These are phyloP conservation scores for Argyrosomus regius DNA, from an alignment of 2,797 vertebrate genomes.

Conservation along the genomic window DNA sequence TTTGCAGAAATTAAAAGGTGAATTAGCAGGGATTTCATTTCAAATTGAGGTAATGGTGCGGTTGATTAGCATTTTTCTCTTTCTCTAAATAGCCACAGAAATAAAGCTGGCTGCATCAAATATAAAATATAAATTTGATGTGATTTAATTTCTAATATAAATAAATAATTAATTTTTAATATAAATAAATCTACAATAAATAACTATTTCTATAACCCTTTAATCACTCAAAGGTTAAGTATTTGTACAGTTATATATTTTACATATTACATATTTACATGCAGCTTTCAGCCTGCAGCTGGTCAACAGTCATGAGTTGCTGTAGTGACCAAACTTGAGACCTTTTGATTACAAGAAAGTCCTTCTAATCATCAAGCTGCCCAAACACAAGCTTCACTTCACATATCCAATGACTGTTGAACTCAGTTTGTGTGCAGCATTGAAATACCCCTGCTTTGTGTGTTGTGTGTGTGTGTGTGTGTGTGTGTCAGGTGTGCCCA, in stretches of 20 bases:
- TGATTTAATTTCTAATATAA: neutral
- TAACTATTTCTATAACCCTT: neutral
- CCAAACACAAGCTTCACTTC: constrained; percentile 44
- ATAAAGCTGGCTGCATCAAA: neutral
- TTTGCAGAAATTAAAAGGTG: neutral
- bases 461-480: constrained; percentile 43
- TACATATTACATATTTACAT: neutral
- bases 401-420: constrained; percentile 51
- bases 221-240: neutral
- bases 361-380: constrained; percentile 41
- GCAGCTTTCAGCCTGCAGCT: constrained; percentile 8
- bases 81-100: neutral
- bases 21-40: neutral
- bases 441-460: constrained; percentile 60
- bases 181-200: neutral
- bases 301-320: constrained; percentile 8
- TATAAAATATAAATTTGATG: neutral
- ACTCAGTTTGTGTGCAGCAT: constrained; percentile 61
- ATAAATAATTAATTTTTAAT: too few species aligned
- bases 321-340: constrained; percentile 26
- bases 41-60: neutral
- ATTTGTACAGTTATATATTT: neutral
- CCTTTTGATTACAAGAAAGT: constrained; percentile 35
- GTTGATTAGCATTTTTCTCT: neutral
- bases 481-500: constrained; percentile 90